A percentile compares a stretch with the other conserved stretches of the same genome.
Evolutionary conservation across 2,797 vertebrate species (phyloP).

Genomic region (Bryconaethiops microstoma): DNA sequence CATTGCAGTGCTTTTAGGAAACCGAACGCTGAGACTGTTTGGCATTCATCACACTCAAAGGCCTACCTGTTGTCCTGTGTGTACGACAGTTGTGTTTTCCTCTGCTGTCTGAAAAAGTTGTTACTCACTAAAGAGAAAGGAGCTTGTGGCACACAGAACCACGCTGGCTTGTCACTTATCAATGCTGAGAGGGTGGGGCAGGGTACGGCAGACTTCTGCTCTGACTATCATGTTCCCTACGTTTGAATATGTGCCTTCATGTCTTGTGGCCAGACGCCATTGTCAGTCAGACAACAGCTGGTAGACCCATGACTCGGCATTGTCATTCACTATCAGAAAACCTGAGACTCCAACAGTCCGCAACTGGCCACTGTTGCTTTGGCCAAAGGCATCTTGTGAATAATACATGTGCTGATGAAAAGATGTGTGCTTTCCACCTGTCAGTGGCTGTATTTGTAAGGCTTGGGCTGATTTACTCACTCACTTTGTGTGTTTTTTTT

Average conservation of each 20-base stretch:
- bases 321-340: constrained; percentile 51
- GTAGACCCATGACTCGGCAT: constrained; percentile 40
- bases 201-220: constrained; percentile 35
- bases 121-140: constrained; percentile 9
- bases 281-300: constrained; percentile 56
- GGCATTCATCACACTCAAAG: background rate
- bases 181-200: constrained; percentile 43
- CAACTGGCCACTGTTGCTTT: constrained; percentile 18
- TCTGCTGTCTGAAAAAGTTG: constrained; percentile 34
- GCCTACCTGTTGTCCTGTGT: constrained; percentile 41
- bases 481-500: background rate
- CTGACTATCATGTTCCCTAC: constrained; percentile 56
- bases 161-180: constrained; percentile 53
- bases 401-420: constrained; percentile 62
- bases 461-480: constrained; percentile 21
- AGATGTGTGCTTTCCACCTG: constrained; percentile 57
- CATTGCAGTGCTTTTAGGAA: background rate
- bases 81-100: background rate
- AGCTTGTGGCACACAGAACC: constrained; percentile 26
- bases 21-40: background rate
- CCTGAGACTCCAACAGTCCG: constrained; percentile 55
- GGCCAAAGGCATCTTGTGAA: constrained; percentile 55
- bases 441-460: constrained; percentile 46
- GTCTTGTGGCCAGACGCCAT: constrained; percentile 52
- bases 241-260: constrained; percentile 58